Percentiles rank a stretch among this genome's conserved stretches.
Evolutionary conservation across 2,888 invertebrate genomes (phyloP).

Genomic region (Erynnis tages): DNA sequence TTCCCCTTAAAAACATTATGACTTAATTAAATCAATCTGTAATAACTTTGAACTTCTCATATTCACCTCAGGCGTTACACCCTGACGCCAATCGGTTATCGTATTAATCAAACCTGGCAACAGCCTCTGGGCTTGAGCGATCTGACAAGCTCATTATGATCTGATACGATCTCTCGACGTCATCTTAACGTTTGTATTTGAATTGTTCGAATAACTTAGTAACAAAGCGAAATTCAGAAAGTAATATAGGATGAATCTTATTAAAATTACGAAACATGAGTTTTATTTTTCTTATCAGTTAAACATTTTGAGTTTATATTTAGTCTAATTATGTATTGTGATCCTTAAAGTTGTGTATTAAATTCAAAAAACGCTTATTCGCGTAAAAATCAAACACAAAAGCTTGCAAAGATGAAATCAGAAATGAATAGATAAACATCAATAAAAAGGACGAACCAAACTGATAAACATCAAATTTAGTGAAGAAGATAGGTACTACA

Average conservation of each 20-base stretch:
- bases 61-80: conserved; percentile 3
- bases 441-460: background rate
- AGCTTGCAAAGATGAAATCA: background rate
- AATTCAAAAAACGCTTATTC: too few relatives aligned
- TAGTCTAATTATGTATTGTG: too few relatives aligned
- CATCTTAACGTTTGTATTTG: background rate
- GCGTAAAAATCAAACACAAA: background rate
- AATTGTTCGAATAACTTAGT: too few relatives aligned
- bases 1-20: background rate
- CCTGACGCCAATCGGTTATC: conserved; percentile 7
- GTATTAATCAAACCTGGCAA: conserved; percentile 11
- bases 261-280: too few relatives aligned
- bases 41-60: conserved; percentile 1
- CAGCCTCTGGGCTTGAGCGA: conserved; percentile 16
- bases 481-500: background rate
- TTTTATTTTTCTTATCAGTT: too few relatives aligned
- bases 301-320: too few relatives aligned
- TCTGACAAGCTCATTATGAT: conserved; percentile 8
- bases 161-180: conserved; percentile 2
- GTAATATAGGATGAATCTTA: too few relatives aligned
- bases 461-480: conserved; percentile 1
- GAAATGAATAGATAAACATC: background rate
- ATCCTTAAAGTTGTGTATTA: too few relatives aligned
- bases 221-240: too few relatives aligned
- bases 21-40: background rate